Evolutionary conservation across 2,797 vertebrate species (phyloP).

Genomic region (Gila robusta): DNA sequence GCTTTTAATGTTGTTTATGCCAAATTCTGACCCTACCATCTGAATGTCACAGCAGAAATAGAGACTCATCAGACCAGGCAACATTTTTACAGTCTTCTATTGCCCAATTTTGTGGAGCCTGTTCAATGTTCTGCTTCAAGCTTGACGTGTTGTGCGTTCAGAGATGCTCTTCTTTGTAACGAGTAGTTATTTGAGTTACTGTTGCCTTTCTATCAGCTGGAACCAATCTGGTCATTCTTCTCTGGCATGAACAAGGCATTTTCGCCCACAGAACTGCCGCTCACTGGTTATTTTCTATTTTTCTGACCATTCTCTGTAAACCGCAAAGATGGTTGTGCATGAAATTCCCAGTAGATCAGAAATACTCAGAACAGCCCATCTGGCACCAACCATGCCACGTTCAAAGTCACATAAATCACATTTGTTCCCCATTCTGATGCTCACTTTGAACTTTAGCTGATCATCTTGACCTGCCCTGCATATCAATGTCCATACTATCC

Average conservation of each 20-base stretch:
- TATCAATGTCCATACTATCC: too few species aligned
- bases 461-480: not conserved
- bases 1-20: not conserved
- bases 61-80: not conserved
- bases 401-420: not conserved
- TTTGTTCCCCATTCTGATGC: not conserved
- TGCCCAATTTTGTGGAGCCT: not conserved
- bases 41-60: not conserved
- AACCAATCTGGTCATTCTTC: conserved; percentile 50
- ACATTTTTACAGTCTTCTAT: not conserved
- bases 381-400: not conserved
- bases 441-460: not conserved
- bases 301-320: not conserved
- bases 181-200: not conserved
- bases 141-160: not conserved
- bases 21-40: not conserved
- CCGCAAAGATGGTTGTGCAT: not conserved
- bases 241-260: conserved; percentile 50
- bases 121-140: not conserved
- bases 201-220: not conserved
- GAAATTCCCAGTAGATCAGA: not conserved
- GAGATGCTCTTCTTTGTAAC: not conserved
- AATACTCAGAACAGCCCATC: not conserved
- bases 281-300: not conserved
- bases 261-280: conserved; percentile 22